phyloP scores from a whole-genome alignment of 1,140 invertebrate species.

The Danaus melanippus region DNA sequence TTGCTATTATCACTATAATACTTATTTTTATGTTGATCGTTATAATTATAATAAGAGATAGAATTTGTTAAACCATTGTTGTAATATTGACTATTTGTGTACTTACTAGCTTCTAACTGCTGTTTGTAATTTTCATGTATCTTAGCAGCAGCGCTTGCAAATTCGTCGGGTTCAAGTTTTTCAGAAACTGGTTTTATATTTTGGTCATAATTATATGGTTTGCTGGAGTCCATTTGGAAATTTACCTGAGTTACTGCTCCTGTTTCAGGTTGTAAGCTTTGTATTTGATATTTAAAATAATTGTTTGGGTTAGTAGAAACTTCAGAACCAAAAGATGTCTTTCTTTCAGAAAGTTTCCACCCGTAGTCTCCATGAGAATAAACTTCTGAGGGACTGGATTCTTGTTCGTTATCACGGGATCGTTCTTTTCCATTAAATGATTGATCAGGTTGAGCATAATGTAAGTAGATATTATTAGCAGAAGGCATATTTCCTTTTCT shows the following conservation, averaged over 20 bases:
- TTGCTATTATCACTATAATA: constrained; percentile 28
- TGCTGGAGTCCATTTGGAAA: constrained; percentile 58
- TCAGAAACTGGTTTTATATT: constrained; percentile 44
- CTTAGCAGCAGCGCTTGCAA: constrained; percentile 62
- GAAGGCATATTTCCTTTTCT: constrained; percentile 40
- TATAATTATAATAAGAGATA: constrained; percentile 25
- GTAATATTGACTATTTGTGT: constrained; percentile 24
- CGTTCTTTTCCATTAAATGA: constrained; percentile 36
- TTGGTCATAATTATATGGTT: constrained; percentile 51
- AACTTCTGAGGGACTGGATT: constrained; percentile 33
- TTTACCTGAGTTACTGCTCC: constrained; percentile 52
- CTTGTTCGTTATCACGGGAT: constrained; percentile 37
- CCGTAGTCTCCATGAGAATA: constrained; percentile 68
- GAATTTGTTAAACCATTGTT: constrained; percentile 23
- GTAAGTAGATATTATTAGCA: constrained; percentile 52
- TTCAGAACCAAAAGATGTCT: constrained; percentile 38
- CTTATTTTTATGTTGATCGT: constrained; percentile 42
- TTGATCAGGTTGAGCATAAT: constrained; percentile 49
- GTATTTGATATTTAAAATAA: constrained; percentile 38
- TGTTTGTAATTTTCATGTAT: constrained; percentile 61
- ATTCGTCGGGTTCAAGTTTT: constrained; percentile 53
- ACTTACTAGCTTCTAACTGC: constrained; percentile 32
- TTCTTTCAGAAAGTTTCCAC: constrained; percentile 62
- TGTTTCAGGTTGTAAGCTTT: constrained; percentile 30
- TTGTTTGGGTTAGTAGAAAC: constrained; percentile 32